Evolutionary conservation across 2,797 vertebrate genomes (phyloP).

Genomic region (Cuculus canorus): DNA sequence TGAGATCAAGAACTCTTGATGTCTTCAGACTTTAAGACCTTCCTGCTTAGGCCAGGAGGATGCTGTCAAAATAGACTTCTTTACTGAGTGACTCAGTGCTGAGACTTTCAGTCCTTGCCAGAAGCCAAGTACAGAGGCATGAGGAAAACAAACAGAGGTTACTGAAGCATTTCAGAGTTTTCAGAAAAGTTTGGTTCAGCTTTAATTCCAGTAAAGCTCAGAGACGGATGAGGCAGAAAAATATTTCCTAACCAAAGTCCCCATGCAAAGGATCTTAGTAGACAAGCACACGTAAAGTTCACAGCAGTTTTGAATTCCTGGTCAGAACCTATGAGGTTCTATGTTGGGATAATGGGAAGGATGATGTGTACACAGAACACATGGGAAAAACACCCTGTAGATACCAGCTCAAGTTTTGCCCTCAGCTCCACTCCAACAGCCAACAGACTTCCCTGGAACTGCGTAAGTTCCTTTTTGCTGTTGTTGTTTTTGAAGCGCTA

Average conservation of each 20-base stretch:
- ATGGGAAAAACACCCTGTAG: background rate
- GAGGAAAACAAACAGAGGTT: slow-evolving; percentile 63
- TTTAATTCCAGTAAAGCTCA: slow-evolving; percentile 56
- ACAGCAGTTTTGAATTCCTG: background rate
- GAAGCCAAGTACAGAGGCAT: slow-evolving; percentile 60
- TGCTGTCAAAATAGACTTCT: slow-evolving; percentile 64
- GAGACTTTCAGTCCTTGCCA: slow-evolving; percentile 59
- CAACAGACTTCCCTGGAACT: background rate
- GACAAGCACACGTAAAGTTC: background rate
- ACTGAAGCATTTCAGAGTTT: slow-evolving; percentile 62
- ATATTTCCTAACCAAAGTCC: slow-evolving; percentile 45
- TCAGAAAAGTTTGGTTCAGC: slow-evolving; percentile 59
- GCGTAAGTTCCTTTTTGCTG: background rate
- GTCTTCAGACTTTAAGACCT: slow-evolving; percentile 34
- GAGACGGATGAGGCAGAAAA: slow-evolving; percentile 34
- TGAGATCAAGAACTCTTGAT: background rate
- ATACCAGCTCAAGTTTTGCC: background rate
- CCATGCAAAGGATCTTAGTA: slow-evolving; percentile 5
- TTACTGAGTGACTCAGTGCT: slow-evolving; percentile 57
- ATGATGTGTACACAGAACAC: background rate
- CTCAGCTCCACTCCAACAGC: background rate
- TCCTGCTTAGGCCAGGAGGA: slow-evolving; percentile 17
- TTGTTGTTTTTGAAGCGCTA: background rate
- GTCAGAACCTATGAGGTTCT: background rate
- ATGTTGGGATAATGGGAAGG: background rate